Conservation (phyloP, 1,140 invertebrate species). For the Eriosoma lanigerum region DNA sequence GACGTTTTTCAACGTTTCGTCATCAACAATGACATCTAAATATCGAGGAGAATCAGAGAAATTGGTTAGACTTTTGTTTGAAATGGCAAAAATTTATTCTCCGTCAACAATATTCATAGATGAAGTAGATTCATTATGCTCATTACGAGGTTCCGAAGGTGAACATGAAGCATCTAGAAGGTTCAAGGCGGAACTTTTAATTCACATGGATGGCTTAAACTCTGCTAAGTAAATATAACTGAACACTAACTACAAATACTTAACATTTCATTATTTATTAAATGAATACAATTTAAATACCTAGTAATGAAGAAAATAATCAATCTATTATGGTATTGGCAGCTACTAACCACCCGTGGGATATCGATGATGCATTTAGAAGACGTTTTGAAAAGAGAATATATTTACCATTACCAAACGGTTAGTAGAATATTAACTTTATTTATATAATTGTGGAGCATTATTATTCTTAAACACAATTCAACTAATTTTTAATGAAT, state of each 20-base stretch:
- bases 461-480: background rate
- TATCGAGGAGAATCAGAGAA: conserved; percentile 77
- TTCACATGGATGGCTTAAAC: conserved; percentile 72
- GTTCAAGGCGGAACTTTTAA: conserved; percentile 72
- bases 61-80: conserved; percentile 70
- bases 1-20: conserved; percentile 74
- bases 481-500: background rate
- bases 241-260: background rate
- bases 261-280: background rate
- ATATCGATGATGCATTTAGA: conserved; percentile 71
- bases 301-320: conserved; percentile 59
- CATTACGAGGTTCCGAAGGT: conserved; percentile 65
- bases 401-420: conserved; percentile 71
- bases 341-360: conserved; percentile 77
- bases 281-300: conserved; percentile 18
- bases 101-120: conserved; percentile 76
- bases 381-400: conserved; percentile 72
- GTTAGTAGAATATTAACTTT: conserved; percentile 56
- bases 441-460: background rate
- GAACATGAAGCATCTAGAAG: conserved; percentile 73
- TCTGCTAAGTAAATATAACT: conserved; percentile 47
- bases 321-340: conserved; percentile 68
- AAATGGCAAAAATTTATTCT: conserved; percentile 72
- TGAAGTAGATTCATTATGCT: conserved; percentile 73
- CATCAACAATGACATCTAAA: conserved; percentile 72